These are phyloP conservation scores for Magallana nippona DNA, from an alignment of 2,888 invertebrate genomes.

Conservation along the genomic window DNA sequence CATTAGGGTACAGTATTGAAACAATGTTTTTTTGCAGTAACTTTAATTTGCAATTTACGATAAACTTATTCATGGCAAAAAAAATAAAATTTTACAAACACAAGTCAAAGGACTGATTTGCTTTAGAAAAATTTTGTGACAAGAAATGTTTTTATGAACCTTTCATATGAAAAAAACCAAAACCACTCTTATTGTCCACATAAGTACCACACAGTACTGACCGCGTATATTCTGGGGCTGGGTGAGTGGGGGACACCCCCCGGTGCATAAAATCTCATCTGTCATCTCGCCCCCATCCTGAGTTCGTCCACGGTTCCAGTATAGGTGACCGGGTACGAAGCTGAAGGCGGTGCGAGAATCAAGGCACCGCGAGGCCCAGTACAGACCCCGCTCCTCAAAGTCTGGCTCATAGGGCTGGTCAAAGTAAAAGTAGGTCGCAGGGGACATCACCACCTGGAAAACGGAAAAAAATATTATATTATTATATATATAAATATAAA, in stretches of 20 bases:
- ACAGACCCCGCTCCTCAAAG: conserved; percentile 74
- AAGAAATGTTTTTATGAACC: too few species aligned
- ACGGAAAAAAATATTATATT: too few species aligned
- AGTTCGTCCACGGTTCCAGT: conserved; percentile 60
- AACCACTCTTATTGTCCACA: too few species aligned
- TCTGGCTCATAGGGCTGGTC: conserved; percentile 74
- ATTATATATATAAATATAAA: too few species aligned
- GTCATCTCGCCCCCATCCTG: conserved; percentile 64
- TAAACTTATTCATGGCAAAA: too few species aligned
- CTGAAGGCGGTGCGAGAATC: conserved; percentile 69
- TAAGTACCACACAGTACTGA: conserved; percentile 45
- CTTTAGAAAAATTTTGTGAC: too few species aligned
- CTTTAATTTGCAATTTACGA: too few species aligned
- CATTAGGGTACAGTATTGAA: too few species aligned
- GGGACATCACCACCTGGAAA: conserved; percentile 73
- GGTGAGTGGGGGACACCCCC: conserved; percentile 63
- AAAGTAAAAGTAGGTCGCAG: conserved; percentile 71
- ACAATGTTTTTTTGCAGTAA: too few species aligned
- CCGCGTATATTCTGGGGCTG: conserved; percentile 74
- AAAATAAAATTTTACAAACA: too few species aligned
- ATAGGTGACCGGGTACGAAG: conserved; percentile 68
- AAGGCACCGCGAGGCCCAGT: conserved; percentile 76
- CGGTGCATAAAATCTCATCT: conserved; percentile 59
- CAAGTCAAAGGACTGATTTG: too few species aligned
- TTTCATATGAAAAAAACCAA: too few species aligned